A percentile compares a stretch with the other conserved stretches of the same genome.
Evolutionary conservation across 2,888 invertebrate species (phyloP).

Genomic region (Bimastos eiseni): DNA sequence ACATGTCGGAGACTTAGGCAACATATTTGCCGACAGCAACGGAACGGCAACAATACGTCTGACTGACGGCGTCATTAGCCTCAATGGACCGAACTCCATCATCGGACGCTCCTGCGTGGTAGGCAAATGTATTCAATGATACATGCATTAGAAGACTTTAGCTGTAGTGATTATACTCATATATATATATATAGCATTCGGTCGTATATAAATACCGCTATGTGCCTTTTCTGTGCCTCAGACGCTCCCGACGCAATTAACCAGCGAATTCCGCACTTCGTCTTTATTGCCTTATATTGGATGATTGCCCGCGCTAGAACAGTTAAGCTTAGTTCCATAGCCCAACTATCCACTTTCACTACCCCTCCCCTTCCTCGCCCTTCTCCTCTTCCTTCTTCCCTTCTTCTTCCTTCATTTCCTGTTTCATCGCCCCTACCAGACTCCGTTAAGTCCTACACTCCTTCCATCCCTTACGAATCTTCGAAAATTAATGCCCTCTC

Average conservation of each 20-base stretch:
- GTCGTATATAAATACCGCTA: background rate
- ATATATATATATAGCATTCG: too few relatives aligned
- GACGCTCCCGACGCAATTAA: background rate
- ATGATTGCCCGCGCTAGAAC: too few relatives aligned
- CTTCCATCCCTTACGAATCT: too few relatives aligned
- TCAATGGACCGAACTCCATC: conserved; percentile 57
- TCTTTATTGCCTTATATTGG: background rate
- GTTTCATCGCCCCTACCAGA: too few relatives aligned
- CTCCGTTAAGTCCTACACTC: too few relatives aligned
- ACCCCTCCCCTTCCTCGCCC: too few relatives aligned
- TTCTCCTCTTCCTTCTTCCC: too few relatives aligned
- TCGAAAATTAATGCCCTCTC: too few relatives aligned
- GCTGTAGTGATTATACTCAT: background rate
- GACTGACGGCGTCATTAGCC: conserved; percentile 51
- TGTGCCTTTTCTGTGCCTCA: background rate
- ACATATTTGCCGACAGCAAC: conserved; percentile 53
- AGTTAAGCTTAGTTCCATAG: too few relatives aligned
- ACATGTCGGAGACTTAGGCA: conserved; percentile 87
- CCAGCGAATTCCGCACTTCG: background rate
- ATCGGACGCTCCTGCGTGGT: conserved; percentile 62
- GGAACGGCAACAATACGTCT: conserved; percentile 52
- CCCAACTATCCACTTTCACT: too few relatives aligned
- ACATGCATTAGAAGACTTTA: background rate
- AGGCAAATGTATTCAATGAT: conserved; percentile 40
- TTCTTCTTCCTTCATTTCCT: too few relatives aligned